These are phyloP conservation scores for Ageneiosus marmoratus DNA, from an alignment of 2,113 vertebrate genomes.

Conservation along the genomic window DNA sequence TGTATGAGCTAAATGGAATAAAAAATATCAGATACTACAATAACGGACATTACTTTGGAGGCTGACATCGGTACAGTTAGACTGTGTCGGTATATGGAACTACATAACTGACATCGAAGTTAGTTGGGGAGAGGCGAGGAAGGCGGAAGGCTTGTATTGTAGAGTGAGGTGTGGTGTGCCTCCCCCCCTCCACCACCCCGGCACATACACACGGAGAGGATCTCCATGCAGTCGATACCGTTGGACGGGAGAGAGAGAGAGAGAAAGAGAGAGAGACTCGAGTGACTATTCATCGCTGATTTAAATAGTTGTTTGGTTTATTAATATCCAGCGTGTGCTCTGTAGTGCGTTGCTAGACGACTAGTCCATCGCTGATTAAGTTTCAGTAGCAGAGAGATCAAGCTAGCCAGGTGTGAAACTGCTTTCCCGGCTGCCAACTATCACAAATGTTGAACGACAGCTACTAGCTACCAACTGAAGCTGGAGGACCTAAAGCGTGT, in stretches of 20 bases:
- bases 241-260: conserved; percentile 33
- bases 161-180: conserved; percentile 45
- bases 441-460: conserved; percentile 53
- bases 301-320: conserved; percentile 29
- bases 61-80: background rate
- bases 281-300: conserved; percentile 42
- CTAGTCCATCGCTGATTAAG: background rate
- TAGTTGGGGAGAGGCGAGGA: conserved; percentile 56
- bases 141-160: conserved; percentile 51
- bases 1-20: background rate
- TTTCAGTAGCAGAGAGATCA: conserved; percentile 30
- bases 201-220: conserved; percentile 43
- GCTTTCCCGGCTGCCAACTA: conserved; percentile 47
- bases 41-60: background rate
- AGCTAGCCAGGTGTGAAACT: conserved; percentile 41
- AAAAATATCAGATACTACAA: background rate
- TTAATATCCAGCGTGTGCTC: background rate
- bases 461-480: conserved; percentile 50
- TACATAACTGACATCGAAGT: conserved; percentile 60
- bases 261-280: conserved; percentile 17
- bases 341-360: background rate
- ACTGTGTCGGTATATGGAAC: conserved; percentile 32
- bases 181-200: conserved; percentile 38
- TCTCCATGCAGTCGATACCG: conserved; percentile 46
- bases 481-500: conserved; percentile 49